These are phyloP conservation scores for Homarus gammarus DNA, from an alignment of 2,888 invertebrate genomes.

Conservation along the genomic window DNA sequence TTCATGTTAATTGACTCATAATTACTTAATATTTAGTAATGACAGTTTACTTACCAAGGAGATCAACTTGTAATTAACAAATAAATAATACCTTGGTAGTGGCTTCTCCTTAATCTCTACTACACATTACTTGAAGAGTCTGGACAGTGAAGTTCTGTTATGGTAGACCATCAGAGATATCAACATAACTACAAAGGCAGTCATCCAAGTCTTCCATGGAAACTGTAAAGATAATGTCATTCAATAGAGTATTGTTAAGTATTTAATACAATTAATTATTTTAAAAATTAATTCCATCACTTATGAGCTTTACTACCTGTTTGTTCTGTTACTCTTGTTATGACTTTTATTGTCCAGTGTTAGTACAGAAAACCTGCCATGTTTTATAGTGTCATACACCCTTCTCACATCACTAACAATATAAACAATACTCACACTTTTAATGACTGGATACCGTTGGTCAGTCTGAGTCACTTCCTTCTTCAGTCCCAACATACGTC, in stretches of 20 bases:
- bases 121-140: not conserved
- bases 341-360: too few species aligned
- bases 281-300: not conserved
- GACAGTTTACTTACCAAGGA: too few species aligned
- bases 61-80: too few species aligned
- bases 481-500: slow-evolving; percentile 83
- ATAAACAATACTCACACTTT: slow-evolving; percentile 54
- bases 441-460: slow-evolving; percentile 60
- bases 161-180: slow-evolving; percentile 54
- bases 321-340: too few species aligned
- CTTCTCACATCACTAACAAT: not conserved
- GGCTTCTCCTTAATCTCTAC: not conserved
- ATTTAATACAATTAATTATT: not conserved
- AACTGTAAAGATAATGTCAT: slow-evolving; percentile 48
- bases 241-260: not conserved
- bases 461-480: slow-evolving; percentile 24
- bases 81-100: too few species aligned
- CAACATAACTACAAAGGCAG: slow-evolving; percentile 52
- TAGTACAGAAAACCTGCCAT: too few species aligned
- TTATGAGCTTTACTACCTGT: too few species aligned
- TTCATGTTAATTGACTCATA: too few species aligned
- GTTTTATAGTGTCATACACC: too few species aligned
- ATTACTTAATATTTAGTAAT: not conserved
- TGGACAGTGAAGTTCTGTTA: slow-evolving; percentile 18
- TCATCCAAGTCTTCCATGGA: slow-evolving; percentile 61